Percentiles rank a stretch among this genome's conserved stretches.
Conservation (phyloP, 2,113 vertebrate genomes). For the Hymenochirus boettgeri region DNA sequence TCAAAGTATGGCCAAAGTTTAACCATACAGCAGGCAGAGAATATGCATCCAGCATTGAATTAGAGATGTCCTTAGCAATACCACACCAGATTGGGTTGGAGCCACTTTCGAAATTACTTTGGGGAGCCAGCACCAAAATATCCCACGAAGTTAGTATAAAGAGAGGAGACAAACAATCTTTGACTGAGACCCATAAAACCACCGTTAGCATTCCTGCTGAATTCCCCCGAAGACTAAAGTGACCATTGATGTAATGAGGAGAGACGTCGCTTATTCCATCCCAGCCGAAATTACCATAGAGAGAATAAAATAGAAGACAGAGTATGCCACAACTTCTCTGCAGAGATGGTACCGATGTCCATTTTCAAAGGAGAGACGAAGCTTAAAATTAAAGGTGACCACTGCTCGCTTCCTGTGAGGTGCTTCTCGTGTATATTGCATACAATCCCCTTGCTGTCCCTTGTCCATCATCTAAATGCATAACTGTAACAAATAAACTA, state of each 20-base stretch:
- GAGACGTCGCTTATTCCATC: not conserved
- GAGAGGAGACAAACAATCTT: not conserved
- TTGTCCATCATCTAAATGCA: no score
- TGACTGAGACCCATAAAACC: not conserved
- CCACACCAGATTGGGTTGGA: not conserved
- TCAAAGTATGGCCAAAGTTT: not conserved
- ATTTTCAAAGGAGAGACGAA: not conserved
- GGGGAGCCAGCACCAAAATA: not conserved
- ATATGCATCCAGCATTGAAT: not conserved
- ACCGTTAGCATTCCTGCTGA: not conserved
- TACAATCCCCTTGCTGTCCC: no score
- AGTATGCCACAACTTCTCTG: not conserved
- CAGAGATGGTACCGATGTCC: not conserved
- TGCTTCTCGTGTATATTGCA: no score
- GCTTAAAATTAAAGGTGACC: no score
- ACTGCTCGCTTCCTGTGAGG: no score
- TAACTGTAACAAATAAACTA: no score
- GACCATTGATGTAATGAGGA: not conserved
- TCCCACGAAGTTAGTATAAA: not conserved
- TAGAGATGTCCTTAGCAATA: not conserved
- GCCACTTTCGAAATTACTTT: not conserved
- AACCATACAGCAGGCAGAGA: not conserved
- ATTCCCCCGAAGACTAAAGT: not conserved
- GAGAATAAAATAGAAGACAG: not conserved
- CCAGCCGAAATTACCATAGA: not conserved